Base-by-base conservation (phyloP, 2,113 vertebrate species). In the Rhadina sibilatrix region DNA sequence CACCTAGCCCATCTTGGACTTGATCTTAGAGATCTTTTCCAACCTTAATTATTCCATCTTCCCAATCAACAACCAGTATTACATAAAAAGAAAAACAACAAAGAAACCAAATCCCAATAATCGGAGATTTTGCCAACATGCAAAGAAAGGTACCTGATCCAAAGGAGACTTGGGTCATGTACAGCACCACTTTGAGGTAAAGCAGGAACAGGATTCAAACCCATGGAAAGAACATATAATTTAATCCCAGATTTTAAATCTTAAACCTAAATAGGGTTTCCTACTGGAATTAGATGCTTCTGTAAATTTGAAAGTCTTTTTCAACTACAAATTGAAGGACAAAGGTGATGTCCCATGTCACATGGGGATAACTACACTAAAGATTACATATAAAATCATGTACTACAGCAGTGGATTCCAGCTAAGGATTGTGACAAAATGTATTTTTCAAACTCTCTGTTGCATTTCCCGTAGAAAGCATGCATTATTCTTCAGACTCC, bases 171-270 rank as follows among this genome's bases (percentile, higher is more conserved):
- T 66, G 28, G 31, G 15, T 68, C 27, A 47, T 4, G 16, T 42
- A 64, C 31, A 31, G 10, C 21, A 60, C 2, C 40, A 27, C 17
- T 25, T 23, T 66, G 37, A 83, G 8, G 16, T 2, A 78, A 27
- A 61, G 9, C 5, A 79, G 53, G 17, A 83, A 37, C 18, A 65
- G 18, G 13, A 64, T 53, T 59, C 27, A 75, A 80, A 91, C 2
- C 5, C 24, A 19, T 0, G 1, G 8, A 35, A 66, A 87, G 56
- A 78, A 81, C 1, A 25, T 12, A 42, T 28, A 1, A 28, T 42
- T 83, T 54, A 89, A 89, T 56, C 27, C 15, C 44, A 44, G 12
- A 47, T 52, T 6, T 81, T 49, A 53, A 76, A 80, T 2, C 0
- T 76, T 66, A 70, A 79, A 63, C 8, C 3, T 37, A 63, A 81